Base-by-base conservation (phyloP, 2,797 vertebrate species). In the Momotus momota region DNA sequence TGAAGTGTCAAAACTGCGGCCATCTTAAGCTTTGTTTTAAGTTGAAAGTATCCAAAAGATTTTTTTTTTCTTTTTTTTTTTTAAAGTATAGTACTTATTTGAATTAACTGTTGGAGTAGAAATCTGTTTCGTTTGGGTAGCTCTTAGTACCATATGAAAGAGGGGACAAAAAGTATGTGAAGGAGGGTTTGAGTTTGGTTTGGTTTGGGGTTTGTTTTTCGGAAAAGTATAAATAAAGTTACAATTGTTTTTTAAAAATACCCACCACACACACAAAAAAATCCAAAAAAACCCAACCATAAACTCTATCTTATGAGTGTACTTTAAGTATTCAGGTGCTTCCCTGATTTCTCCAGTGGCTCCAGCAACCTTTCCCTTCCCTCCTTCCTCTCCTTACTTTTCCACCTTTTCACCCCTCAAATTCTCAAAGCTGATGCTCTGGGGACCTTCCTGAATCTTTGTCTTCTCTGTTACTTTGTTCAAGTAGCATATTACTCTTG, bases 131-230 rank as follows among this genome's bases (percentile, higher is more conserved):
- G 29, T 60, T 67, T 86, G 43, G 23, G 12, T 87, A 41, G 18
- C 22, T 89, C 40, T 33, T 67, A 29, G 13, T 81, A 55, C 6
- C 12, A 4, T 57, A 52, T 45, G 33, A 45, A 57, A 72, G 45
- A 27, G 8, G 7, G 7, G 6, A 4, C 3, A 17, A 26, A 10
- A 26, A 3, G 13, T 73, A 21, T 48, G 22, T 0, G 3, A 43
- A 64, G 9, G 67, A 64, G 55, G 31, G 18, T 55, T 29, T 35
- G 57, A 17, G 10, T n/a, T n/a, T n/a, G 13, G 33, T 9, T 61
- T 29, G 35, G 6, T 48, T 83, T 45, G 17, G 21, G 12, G 9
- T 3, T n/a, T 38, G 4, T 11, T 46, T 48, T 51, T 46, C 27
- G 38, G 15, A 55, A 55, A 84, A 70, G 8, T 52, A 4, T 48